phyloP scores from a whole-genome alignment of 1,140 invertebrate species.

The Popillia japonica region DNA sequence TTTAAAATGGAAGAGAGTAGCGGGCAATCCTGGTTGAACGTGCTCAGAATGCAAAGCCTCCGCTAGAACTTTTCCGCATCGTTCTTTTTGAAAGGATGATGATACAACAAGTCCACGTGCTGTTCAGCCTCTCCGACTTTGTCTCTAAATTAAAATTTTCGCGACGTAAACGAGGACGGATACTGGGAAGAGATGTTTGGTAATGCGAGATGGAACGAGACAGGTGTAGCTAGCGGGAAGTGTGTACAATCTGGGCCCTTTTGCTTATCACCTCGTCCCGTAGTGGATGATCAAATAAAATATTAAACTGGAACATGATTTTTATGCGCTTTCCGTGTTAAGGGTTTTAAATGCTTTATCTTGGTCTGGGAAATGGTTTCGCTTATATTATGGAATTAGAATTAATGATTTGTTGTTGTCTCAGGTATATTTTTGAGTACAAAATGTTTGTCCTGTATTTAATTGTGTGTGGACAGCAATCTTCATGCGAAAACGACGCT shows the following conservation, averaged over 20 bases:
- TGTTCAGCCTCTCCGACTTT: conserved; percentile 35
- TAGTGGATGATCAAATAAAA: conserved; percentile 57
- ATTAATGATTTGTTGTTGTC: neutral
- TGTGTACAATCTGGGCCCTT: conserved; percentile 44
- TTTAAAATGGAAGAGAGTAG: conserved; percentile 55
- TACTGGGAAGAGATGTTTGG: neutral
- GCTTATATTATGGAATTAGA: neutral
- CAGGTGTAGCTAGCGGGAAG: neutral
- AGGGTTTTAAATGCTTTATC: conserved; percentile 52
- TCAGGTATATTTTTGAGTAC: too few relatives aligned
- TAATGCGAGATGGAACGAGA: neutral
- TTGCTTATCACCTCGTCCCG: conserved; percentile 52
- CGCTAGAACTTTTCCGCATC: conserved; percentile 28
- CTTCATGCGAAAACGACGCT: too few relatives aligned
- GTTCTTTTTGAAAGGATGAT: neutral
- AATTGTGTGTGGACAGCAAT: too few relatives aligned
- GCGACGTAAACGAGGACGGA: conserved; percentile 20
- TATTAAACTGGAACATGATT: conserved; percentile 58
- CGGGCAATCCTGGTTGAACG: conserved; percentile 71
- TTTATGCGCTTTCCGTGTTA: conserved; percentile 56
- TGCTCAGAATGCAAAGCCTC: conserved; percentile 80
- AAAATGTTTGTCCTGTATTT: too few relatives aligned
- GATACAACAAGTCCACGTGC: conserved; percentile 37
- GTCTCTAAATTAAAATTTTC: conserved; percentile 40
- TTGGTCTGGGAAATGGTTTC: neutral